Evolutionary conservation across 1,140 invertebrate genomes (phyloP).

Genomic region (Pogonognathellus flavescens): DNA sequence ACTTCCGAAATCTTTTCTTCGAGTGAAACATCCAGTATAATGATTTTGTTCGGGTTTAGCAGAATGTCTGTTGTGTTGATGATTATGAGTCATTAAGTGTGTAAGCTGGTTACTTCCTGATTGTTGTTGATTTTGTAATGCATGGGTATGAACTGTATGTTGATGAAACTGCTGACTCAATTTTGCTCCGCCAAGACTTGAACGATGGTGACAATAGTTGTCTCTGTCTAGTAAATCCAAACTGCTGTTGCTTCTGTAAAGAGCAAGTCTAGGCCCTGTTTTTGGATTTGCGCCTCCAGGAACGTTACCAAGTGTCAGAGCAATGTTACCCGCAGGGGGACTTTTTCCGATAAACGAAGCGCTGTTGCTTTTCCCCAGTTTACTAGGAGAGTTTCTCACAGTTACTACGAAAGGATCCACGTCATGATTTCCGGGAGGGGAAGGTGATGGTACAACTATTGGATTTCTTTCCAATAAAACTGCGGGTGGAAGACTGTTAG

Average conservation of each 20-base stretch:
- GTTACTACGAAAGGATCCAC: conserved; percentile 64
- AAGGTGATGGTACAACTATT: conserved; percentile 43
- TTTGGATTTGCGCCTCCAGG: conserved; percentile 48
- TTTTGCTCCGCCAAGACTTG: conserved; percentile 39
- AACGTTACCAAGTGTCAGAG: background rate
- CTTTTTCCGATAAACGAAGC: conserved; percentile 71
- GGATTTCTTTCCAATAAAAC: conserved; percentile 28
- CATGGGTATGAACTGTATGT: conserved; percentile 19
- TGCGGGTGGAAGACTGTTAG: conserved; percentile 54
- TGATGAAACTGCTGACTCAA: background rate
- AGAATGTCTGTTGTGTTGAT: conserved; percentile 2
- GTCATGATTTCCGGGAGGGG: conserved; percentile 45
- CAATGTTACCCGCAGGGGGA: conserved; percentile 67
- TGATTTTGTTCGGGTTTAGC: conserved; percentile 18
- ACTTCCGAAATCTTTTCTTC: conserved; percentile 76
- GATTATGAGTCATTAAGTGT: background rate
- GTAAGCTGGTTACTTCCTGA: background rate
- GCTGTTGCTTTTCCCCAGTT: conserved; percentile 64
- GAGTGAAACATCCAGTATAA: conserved; percentile 64
- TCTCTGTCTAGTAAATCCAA: conserved; percentile 64
- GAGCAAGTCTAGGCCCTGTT: conserved; percentile 63
- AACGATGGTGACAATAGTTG: conserved; percentile 57
- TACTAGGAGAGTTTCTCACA: conserved; percentile 65
- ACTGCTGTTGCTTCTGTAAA: conserved; percentile 65
- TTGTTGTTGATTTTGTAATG: conserved; percentile 54